These are phyloP conservation scores for Anastrepha ludens DNA, from an alignment of 1,140 invertebrate species.

Conservation along the genomic window DNA sequence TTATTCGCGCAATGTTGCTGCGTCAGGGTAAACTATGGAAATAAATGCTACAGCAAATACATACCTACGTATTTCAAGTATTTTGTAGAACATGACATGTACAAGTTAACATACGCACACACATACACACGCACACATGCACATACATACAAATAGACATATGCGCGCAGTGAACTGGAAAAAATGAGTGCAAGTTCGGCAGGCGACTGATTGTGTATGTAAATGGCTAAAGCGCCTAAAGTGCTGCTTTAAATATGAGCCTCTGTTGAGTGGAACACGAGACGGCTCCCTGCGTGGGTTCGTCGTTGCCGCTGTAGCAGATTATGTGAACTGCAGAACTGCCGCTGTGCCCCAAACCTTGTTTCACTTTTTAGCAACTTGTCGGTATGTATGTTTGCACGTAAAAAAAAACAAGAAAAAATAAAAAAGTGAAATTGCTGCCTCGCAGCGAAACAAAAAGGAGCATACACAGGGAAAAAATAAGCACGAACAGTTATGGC, in stretches of 20 bases:
- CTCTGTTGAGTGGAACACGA: neutral
- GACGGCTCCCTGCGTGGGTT: neutral
- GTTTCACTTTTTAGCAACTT: too few species aligned
- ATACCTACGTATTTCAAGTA: conserved; percentile 29
- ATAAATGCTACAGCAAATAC: conserved; percentile 18
- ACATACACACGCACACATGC: neutral
- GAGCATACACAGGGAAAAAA: too few species aligned
- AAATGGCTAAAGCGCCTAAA: conserved; percentile 38
- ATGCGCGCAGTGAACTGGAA: conserved; percentile 8
- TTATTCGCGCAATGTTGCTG: conserved; percentile 24
- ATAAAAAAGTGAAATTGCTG: too few species aligned
- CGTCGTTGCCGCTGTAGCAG: neutral
- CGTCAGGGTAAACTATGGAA: conserved; percentile 12
- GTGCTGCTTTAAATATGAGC: conserved; percentile 17
- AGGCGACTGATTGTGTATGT: neutral
- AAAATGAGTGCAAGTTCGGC: conserved; percentile 39
- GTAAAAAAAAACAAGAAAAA: too few species aligned
- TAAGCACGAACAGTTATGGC: too few species aligned
- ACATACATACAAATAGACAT: neutral
- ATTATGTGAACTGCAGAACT: neutral
- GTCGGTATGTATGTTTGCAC: too few species aligned
- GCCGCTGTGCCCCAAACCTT: too few species aligned
- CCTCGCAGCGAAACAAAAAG: too few species aligned
- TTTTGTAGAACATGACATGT: conserved; percentile 35
- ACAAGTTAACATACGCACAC: neutral